Evolutionary conservation across 1,140 invertebrate genomes (phyloP).

Genomic region (Pseudomyrmex dendroicus): DNA sequence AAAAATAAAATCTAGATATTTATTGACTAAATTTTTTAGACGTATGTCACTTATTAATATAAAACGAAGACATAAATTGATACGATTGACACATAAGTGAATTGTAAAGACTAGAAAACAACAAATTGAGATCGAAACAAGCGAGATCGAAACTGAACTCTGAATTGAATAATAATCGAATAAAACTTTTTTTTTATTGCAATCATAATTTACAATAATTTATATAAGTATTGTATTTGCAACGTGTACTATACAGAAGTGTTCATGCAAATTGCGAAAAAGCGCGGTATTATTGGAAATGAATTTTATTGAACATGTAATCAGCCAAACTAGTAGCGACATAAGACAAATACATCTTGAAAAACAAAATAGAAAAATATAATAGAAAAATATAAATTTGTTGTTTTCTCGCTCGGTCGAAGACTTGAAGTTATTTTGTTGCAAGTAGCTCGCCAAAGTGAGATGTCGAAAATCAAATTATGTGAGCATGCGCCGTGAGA

Average conservation of each 20-base stretch:
- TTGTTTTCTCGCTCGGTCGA: constrained; percentile 9
- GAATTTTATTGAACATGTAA: not conserved
- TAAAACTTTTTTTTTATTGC: not conserved
- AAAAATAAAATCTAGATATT: not conserved
- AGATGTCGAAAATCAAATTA: constrained; percentile 20
- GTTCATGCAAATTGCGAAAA: not conserved
- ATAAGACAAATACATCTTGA: no score
- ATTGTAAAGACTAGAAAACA: no score
- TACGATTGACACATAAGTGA: no score
- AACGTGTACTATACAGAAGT: not conserved
- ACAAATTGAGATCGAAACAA: not conserved
- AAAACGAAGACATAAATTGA: no score
- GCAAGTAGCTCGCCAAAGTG: constrained; percentile 60
- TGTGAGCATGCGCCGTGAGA: constrained; percentile 20
- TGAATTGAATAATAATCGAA: not conserved
- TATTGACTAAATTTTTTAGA: not conserved
- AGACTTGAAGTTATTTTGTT: constrained; percentile 76
- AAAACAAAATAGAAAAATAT: not conserved
- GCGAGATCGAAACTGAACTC: not conserved
- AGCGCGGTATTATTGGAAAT: no score
- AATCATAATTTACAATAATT: constrained; percentile 25
- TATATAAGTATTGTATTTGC: not conserved
- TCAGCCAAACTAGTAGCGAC: no score
- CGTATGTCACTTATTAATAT: not conserved
- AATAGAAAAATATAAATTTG: no score